Evolutionary conservation across 2,797 vertebrate genomes (phyloP).

Genomic region (Bradypodion ventrale): DNA sequence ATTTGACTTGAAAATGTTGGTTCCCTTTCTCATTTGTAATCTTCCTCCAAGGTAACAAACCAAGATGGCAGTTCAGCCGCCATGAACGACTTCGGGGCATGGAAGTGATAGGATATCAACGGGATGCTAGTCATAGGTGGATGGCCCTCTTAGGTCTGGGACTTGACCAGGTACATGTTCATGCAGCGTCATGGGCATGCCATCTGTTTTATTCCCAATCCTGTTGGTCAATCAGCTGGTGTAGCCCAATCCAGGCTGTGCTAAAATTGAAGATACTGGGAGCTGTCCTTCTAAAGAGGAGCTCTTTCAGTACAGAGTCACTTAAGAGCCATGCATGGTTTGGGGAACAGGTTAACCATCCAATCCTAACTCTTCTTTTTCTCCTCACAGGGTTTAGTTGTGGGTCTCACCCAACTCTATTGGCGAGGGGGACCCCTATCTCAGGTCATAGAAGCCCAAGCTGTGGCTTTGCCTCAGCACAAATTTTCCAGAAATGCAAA

Average conservation of each 20-base stretch:
- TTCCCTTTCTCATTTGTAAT: not conserved
- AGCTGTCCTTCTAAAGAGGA: too few species aligned
- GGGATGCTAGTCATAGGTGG: slow-evolving; percentile 10
- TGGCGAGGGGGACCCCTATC: slow-evolving; percentile 8
- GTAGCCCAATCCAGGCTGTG: not conserved
- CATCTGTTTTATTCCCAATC: not conserved
- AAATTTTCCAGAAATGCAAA: slow-evolving; percentile 30
- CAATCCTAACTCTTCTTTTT: not conserved
- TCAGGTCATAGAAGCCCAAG: slow-evolving; percentile 35
- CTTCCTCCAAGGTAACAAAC: slow-evolving; percentile 14
- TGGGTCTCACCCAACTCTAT: slow-evolving; percentile 22
- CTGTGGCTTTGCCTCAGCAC: slow-evolving; percentile 13
- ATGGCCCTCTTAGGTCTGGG: slow-evolving; percentile 16
- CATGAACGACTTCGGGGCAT: slow-evolving; percentile 19
- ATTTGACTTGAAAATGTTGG: not conserved
- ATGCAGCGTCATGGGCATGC: too few species aligned
- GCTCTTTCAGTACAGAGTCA: not conserved
- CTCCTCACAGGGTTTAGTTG: slow-evolving; percentile 11
- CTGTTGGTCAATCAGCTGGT: not conserved
- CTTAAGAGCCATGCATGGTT: not conserved
- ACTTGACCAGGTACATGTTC: slow-evolving; percentile 13
- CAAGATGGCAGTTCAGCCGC: slow-evolving; percentile 20
- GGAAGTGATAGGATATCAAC: slow-evolving; percentile 24
- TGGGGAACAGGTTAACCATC: not conserved
- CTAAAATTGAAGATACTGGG: too few species aligned